These are phyloP conservation scores for Erythrolamprus reginae DNA, from an alignment of 2,113 vertebrate species.

Conservation along the genomic window DNA sequence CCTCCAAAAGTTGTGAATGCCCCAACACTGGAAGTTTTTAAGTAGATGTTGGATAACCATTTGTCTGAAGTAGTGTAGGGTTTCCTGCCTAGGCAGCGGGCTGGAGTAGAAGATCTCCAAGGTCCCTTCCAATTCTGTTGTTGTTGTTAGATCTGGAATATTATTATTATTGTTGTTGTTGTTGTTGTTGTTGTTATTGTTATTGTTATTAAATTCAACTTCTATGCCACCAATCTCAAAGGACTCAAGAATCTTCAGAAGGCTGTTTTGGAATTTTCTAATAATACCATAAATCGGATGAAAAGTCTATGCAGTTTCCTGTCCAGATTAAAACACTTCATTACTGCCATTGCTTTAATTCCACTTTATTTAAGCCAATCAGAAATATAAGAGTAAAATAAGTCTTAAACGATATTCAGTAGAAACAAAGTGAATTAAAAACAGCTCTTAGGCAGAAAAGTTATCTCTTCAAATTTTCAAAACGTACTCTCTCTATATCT, in stretches of 20 bases:
- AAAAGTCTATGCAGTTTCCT: neutral
- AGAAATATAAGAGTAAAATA: neutral
- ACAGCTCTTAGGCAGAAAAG: neutral
- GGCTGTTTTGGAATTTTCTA: neutral
- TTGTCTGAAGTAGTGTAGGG: too few relatives aligned
- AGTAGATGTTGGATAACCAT: too few relatives aligned
- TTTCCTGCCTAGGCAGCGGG: too few relatives aligned
- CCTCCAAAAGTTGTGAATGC: too few relatives aligned
- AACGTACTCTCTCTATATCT: neutral
- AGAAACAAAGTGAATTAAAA: neutral
- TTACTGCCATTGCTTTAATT: neutral
- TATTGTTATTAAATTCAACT: too few relatives aligned
- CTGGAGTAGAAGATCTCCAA: too few relatives aligned
- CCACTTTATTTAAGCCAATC: neutral
- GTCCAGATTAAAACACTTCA: neutral
- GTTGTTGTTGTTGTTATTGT: too few relatives aligned
- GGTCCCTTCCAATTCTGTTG: too few relatives aligned
- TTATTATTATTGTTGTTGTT: too few relatives aligned
- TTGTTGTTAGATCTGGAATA: too few relatives aligned
- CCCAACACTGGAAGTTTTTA: too few relatives aligned
- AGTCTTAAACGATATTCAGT: neutral
- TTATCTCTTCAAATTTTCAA: neutral
- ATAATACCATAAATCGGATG: neutral
- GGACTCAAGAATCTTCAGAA: conserved; percentile 4
- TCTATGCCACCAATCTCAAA: too few relatives aligned